Conservation (phyloP, 2,113 vertebrate genomes). For the Uria aalge region DNA sequence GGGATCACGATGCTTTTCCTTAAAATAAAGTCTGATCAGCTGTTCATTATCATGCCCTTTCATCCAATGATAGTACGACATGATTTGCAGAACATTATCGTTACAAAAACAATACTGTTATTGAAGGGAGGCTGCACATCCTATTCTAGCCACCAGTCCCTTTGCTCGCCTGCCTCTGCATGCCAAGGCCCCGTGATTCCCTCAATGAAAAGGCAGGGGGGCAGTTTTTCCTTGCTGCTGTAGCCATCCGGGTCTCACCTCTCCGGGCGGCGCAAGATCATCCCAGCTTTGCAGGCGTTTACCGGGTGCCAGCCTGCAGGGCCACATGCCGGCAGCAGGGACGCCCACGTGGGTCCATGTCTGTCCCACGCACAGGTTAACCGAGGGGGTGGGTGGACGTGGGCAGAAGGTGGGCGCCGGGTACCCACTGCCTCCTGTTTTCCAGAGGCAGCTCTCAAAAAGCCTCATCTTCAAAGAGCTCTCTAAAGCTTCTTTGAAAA, state of each 20-base stretch:
- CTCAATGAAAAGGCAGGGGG: background rate
- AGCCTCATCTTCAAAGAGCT: slow-evolving; percentile 62
- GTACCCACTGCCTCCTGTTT: background rate
- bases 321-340: background rate
- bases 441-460: slow-evolving; percentile 25
- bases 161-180: background rate
- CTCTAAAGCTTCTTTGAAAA: slow-evolving; percentile 69
- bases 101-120: background rate
- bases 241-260: background rate
- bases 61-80: background rate
- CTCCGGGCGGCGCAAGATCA: background rate
- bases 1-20: background rate
- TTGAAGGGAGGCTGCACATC: background rate
- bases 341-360: too few species aligned
- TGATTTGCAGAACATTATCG: slow-evolving; percentile 4
- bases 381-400: background rate
- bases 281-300: background rate
- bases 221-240: background rate
- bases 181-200: accelerated
- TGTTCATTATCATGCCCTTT: background rate
- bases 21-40: slow-evolving; percentile 6
- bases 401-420: background rate
- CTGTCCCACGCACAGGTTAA: background rate
- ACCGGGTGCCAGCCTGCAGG: accelerated
- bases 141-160: background rate